phyloP scores from a whole-genome alignment of 2,797 vertebrate species.

The Pempheris klunzingeri region DNA sequence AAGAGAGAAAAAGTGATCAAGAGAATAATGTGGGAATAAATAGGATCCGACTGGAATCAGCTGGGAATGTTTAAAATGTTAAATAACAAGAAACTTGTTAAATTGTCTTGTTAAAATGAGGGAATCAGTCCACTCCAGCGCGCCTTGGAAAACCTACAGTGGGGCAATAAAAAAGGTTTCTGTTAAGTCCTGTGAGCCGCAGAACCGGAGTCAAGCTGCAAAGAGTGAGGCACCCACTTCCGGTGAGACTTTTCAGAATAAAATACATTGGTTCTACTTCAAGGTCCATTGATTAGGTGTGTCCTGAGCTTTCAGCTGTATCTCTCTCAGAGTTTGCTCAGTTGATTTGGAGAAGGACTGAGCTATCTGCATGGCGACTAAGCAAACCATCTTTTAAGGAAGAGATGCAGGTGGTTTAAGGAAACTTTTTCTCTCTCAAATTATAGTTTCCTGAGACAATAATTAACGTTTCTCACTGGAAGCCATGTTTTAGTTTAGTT shows the following conservation, averaged over 20 bases:
- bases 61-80: background rate
- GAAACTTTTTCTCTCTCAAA: background rate
- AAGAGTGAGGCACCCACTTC: background rate
- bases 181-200: constrained; percentile 7
- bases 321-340: background rate
- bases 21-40: constrained; percentile 5
- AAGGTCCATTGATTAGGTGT: accelerated
- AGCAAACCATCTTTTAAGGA: background rate
- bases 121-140: constrained; percentile 23
- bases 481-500: too few species aligned
- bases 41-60: constrained; percentile 28
- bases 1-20: constrained; percentile 20
- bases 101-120: constrained; percentile 9
- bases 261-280: background rate
- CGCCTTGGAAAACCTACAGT: constrained; percentile 62
- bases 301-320: background rate
- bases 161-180: constrained; percentile 61
- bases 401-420: background rate
- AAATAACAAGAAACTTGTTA: background rate
- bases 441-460: background rate
- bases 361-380: background rate
- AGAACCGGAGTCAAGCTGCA: background rate
- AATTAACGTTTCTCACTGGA: too few species aligned
- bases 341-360: too few species aligned
- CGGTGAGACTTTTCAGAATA: constrained; percentile 2